A percentile compares a stretch with the other conserved stretches of the same genome.
Conservation (phyloP, 1,140 invertebrate species). For the Drosophila burlai region DNA sequence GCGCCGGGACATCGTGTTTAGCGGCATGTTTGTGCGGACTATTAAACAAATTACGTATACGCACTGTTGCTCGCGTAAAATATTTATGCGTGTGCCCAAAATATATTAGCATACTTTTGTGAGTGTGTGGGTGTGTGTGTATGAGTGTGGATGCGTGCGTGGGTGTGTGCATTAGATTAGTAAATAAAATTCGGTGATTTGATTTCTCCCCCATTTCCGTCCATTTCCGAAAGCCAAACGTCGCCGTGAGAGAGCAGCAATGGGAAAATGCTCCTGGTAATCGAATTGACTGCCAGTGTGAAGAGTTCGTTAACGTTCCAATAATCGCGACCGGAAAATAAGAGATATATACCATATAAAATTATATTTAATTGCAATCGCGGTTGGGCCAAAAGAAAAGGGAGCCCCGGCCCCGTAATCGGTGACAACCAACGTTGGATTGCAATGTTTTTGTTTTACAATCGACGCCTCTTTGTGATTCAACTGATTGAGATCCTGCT, state of each 20-base stretch:
- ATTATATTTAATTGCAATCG: conserved; percentile 23
- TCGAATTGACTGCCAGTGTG: conserved; percentile 29
- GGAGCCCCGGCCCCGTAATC: conserved; percentile 17
- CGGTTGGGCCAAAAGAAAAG: conserved; percentile 18
- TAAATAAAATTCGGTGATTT: conserved; percentile 56
- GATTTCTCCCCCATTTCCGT: conserved; percentile 41
- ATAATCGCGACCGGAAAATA: conserved; percentile 20
- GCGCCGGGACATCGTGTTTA: conserved; percentile 63
- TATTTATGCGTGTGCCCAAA: conserved; percentile 66
- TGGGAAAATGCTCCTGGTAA: conserved; percentile 42
- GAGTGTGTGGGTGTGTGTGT: conserved; percentile 10
- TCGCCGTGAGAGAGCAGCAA: conserved; percentile 22
- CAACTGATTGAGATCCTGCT: conserved; percentile 74
- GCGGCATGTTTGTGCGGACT: conserved; percentile 62
- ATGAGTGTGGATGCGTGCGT: conserved; percentile 4
- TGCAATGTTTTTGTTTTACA: conserved; percentile 82
- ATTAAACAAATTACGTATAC: conserved; percentile 79
- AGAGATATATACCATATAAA: conserved; percentile 5
- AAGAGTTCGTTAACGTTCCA: conserved; percentile 29
- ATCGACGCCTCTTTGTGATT: conserved; percentile 72
- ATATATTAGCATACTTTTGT: conserved; percentile 79
- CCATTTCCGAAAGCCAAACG: conserved; percentile 26
- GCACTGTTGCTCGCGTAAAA: conserved; percentile 75
- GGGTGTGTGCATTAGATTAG: conserved; percentile 42
- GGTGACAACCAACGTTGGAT: conserved; percentile 60